Evolutionary conservation across 2,888 invertebrate genomes (phyloP).

Genomic region (Caenorhabditis uteleia): DNA sequence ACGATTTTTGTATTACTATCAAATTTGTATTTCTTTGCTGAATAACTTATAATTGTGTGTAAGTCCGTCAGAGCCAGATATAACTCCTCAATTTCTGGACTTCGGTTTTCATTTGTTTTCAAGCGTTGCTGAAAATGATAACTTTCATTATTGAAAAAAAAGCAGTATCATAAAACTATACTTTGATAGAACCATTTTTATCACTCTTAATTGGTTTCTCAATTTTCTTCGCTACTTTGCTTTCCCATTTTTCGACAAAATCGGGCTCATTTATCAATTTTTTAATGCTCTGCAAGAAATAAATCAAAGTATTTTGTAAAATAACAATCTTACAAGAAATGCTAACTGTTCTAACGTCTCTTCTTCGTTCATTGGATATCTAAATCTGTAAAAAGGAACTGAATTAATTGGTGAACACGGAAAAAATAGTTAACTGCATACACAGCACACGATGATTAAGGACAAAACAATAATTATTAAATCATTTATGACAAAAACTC

Average conservation of each 20-base stretch:
- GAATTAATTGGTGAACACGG: not conserved
- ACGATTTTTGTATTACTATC: too few species aligned
- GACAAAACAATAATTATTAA: not conserved
- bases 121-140: not conserved
- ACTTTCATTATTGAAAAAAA: not conserved
- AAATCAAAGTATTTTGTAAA: not conserved
- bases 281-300: slow-evolving; percentile 2
- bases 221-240: slow-evolving; percentile 1
- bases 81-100: too few species aligned
- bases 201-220: not conserved
- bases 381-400: not conserved
- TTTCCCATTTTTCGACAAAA: slow-evolving; percentile 5
- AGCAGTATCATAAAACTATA: too few species aligned
- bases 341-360: slow-evolving; percentile 14
- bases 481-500: slow-evolving; percentile 1
- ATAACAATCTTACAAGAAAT: not conserved
- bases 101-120: too few species aligned
- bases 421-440: not conserved
- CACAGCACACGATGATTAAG: too few species aligned
- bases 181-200: not conserved
- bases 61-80: too few species aligned
- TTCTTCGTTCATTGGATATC: slow-evolving; percentile 12
- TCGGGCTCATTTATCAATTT: not conserved
- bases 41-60: too few species aligned
- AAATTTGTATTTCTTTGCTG: too few species aligned